These are phyloP conservation scores for Athalia cordata DNA, from an alignment of 2,888 invertebrate species.

Conservation along the genomic window DNA sequence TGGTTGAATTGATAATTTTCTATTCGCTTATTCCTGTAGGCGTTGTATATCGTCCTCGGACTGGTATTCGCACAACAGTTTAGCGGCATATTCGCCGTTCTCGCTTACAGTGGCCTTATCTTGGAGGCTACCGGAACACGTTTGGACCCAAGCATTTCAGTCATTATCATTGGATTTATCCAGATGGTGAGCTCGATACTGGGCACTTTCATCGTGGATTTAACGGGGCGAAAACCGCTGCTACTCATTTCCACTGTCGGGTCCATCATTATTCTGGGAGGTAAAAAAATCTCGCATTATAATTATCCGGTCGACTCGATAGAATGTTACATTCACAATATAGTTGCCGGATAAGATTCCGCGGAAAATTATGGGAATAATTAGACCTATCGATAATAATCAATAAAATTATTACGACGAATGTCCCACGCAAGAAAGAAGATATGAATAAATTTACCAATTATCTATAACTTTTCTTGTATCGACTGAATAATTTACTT, in stretches of 20 bases:
- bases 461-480: no score
- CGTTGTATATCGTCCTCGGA: conserved; percentile 37
- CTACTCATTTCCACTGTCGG: conserved; percentile 40
- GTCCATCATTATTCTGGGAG: conserved; percentile 30
- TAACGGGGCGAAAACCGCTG: conserved; percentile 49
- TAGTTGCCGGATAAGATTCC: not conserved
- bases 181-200: not conserved
- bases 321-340: not conserved
- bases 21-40: not conserved
- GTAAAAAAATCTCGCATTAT: not conserved
- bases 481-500: no score
- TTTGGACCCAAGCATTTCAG: not conserved
- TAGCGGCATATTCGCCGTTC: conserved; percentile 44
- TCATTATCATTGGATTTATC: conserved; percentile 45
- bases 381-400: no score
- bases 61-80: conserved; percentile 50
- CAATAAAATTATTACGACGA: no score
- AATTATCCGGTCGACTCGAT: not conserved
- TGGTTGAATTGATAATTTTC: not conserved
- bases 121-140: not conserved
- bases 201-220: conserved; percentile 43
- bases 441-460: no score
- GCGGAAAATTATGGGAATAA: not conserved
- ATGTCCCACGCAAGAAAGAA: no score
- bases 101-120: conserved; percentile 20